phyloP scores from a whole-genome alignment of 2,888 invertebrate genomes.

The Parnassius orleans region DNA sequence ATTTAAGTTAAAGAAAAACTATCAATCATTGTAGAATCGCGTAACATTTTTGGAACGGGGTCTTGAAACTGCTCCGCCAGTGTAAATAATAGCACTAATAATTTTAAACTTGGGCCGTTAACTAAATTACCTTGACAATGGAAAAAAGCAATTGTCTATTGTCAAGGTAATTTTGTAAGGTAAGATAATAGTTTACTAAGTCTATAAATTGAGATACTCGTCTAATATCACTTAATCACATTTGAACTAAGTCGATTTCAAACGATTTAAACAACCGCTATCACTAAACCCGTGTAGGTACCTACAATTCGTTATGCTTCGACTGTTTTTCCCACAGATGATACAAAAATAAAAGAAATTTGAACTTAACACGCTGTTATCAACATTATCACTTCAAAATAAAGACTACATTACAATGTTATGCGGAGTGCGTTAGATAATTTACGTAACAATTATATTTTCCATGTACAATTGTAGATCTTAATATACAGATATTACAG shows the following conservation, averaged over 20 bases:
- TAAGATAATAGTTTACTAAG: too few species aligned
- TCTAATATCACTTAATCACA: conserved; percentile 34
- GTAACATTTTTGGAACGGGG: too few species aligned
- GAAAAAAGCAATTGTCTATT: not conserved
- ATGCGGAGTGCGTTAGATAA: not conserved
- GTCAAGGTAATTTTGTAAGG: too few species aligned
- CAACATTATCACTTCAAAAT: conserved; percentile 11
- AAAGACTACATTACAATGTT: conserved; percentile 1
- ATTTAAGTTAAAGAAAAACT: too few species aligned
- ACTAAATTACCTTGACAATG: not conserved
- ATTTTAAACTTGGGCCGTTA: not conserved
- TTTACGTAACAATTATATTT: conserved; percentile 10
- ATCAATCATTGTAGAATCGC: too few species aligned
- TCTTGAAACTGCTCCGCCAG: too few species aligned
- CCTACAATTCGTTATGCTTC: conserved; percentile 41
- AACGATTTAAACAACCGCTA: conserved; percentile 36
- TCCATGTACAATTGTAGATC: conserved; percentile 36
- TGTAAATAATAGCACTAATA: not conserved
- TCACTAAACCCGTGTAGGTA: conserved; percentile 17
- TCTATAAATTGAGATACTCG: not conserved
- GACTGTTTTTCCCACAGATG: conserved; percentile 60
- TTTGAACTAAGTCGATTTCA: conserved; percentile 32
- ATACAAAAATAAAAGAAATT: conserved; percentile 35
- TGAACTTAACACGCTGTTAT: conserved; percentile 32
- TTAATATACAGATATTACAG: conserved; percentile 34